Base-by-base conservation (phyloP, 2,888 invertebrate genomes). In the Lacanobia wlatinum region DNA sequence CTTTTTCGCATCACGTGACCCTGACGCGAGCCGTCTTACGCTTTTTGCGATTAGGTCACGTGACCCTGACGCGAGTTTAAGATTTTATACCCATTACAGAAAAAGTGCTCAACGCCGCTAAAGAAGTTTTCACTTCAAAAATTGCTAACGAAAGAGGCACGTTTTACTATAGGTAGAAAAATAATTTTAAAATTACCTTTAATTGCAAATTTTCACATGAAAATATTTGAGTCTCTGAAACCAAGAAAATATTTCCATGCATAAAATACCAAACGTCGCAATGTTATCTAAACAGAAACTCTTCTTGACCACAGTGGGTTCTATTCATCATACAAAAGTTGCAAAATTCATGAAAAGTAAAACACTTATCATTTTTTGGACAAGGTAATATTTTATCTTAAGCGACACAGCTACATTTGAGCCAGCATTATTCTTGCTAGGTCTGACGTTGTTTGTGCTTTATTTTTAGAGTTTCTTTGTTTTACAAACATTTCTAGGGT, bases 311-410 rank as follows among this genome's bases (percentile, higher is more conserved):
- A 53, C 48, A 34, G 67, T 55, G 40, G 16, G 59, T 63, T 63
- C 63, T 71, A 84, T 83, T 74, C 68, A 73, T 83, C 84, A 76
- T 60, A 71, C 40, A 72, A 69, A 72, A 65, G 48, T 75, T 68
- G 72, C 60, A 63, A 75, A 71, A 75, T 78, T 76, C 64, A 63
- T 62, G 67, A 73, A 82, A 77, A 69, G 43, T 69, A 58, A 70
- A 82, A 80, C 83, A 73, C 73, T 60, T 76, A 69, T 71, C 58
- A 67, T 72, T 69, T 71, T 66, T 64, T 60, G 46, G 74, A 78
- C 74, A 71, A 50, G 40, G 60, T 58, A 68, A 80, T 84, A 78
- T 80, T 84, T 83, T 70, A 73, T 68, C 43, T 60, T 56, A 16
- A 43, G 58, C 34, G 64, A 62, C 73, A 70, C 52, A 61, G 53